Evolutionary conservation across 2,888 invertebrate species (phyloP), one percentile per base, ranked within the genome.

Genomic region (Tetragnatha montana): DNA sequence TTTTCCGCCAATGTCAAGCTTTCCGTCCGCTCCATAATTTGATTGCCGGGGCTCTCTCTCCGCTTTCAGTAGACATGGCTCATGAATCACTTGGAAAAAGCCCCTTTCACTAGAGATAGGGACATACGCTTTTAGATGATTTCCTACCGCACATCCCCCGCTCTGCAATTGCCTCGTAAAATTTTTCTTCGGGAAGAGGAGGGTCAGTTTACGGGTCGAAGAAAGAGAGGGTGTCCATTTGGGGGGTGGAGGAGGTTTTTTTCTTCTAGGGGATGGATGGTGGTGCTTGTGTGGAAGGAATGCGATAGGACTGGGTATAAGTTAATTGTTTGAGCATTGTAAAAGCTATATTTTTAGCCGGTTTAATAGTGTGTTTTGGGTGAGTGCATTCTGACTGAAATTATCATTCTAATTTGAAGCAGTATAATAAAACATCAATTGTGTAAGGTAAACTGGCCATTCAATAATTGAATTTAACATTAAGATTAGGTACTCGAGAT

Each of bases 91-190:
- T 74, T 49, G 86, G 80, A 47, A 74, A 51, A 74, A 22, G 22
- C 74, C 80, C 69, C 75, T 75, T 68, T 51, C 73, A 74, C 74
- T 68, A 79, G 51, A 22, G 78, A 51, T 19, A 21, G 78, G 70
- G 76, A 81, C 87, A 87, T 81, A 87, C 76, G 87, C 87, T 88
- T 88, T 88, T 88, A 88, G 87, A 88, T 88, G 87, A 88, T 88
- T 88, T 82, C 87, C 86, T 86, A 86, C 19, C 71, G 71, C 79
- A 79, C 35, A 35, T 35, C 17, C 70, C 73, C 19, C 60, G 60
- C 51, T 14, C 73, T 80, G 82, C 35, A 68, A 80, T 70, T 8
- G 82, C 73, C 50, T 82, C 71, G 71, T 82, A 74, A 74, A 82
- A 47, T 19, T 73, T 21, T 74, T 51, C 49, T 50, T 60, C 22